These are phyloP conservation scores for Limanda limanda DNA, from an alignment of 2,113 vertebrate genomes.

Conservation along the genomic window DNA sequence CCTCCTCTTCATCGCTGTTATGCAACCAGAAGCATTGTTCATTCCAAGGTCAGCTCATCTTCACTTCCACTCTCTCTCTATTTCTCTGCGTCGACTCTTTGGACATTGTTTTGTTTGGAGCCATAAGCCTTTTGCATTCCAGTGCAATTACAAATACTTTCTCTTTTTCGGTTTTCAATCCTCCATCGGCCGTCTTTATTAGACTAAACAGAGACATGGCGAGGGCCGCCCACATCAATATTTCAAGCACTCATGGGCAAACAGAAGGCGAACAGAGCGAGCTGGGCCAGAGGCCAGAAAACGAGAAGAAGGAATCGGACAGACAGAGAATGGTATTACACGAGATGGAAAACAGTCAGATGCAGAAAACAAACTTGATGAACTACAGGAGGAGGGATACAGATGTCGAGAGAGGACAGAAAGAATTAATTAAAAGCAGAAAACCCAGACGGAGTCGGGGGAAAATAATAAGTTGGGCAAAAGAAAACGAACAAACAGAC, in stretches of 20 bases:
- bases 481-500: neutral
- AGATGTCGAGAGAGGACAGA: too few species aligned
- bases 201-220: slow-evolving; percentile 18
- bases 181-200: neutral
- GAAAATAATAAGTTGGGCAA: neutral
- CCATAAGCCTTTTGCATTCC: slow-evolving; percentile 2
- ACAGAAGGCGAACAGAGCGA: neutral
- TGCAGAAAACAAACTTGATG: neutral
- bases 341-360: too few species aligned
- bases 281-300: too few species aligned
- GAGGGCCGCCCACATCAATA: slow-evolving; percentile 54
- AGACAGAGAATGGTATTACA: too few species aligned
- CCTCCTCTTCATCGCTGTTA: slow-evolving; percentile 15
- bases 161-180: neutral
- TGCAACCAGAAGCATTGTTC: slow-evolving; percentile 20
- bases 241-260: slow-evolving; percentile 38
- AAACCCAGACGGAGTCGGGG: neutral
- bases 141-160: too few species aligned
- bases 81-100: slow-evolving; percentile 5
- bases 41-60: slow-evolving; percentile 46
- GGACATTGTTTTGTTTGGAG: neutral
- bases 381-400: neutral
- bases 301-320: too few species aligned
- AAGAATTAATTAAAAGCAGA: slow-evolving; percentile 1
- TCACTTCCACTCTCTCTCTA: neutral